phyloP scores from a whole-genome alignment of 2,797 vertebrate genomes.

The Naso thynnoides region DNA sequence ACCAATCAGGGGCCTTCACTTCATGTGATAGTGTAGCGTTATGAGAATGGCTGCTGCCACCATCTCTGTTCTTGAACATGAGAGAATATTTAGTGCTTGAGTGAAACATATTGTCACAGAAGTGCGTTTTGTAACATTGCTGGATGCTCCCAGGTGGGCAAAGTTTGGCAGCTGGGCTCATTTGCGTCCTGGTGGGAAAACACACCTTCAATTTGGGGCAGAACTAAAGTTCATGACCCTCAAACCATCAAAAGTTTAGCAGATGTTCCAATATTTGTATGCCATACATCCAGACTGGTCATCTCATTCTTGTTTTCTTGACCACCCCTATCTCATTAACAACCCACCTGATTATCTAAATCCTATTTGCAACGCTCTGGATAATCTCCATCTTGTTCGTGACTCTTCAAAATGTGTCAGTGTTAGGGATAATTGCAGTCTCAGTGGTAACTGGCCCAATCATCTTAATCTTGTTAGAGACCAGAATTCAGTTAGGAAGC shows the following conservation, averaged over 20 bases:
- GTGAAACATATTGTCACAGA: not conserved
- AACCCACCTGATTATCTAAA: not conserved
- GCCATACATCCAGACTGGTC: not conserved
- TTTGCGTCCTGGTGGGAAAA: conserved; percentile 32
- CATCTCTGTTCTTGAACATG: not conserved
- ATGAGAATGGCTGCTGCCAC: not conserved
- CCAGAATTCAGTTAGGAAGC: not conserved
- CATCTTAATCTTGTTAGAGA: not conserved
- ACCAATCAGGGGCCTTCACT: conserved; percentile 17
- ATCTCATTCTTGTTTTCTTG: no score
- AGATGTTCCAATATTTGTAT: not conserved
- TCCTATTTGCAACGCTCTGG: not conserved
- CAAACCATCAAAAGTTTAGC: no score
- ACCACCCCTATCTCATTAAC: not conserved
- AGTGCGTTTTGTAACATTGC: conserved; percentile 9
- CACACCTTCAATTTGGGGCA: conserved; percentile 13
- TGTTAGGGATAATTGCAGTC: not conserved
- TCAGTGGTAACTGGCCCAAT: not conserved
- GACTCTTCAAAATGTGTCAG: not conserved
- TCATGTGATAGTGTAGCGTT: not conserved
- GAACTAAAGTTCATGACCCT: no score
- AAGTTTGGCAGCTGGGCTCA: conserved; percentile 19
- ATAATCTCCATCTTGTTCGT: not conserved
- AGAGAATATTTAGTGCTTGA: not conserved
- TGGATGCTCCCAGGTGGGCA: conserved; percentile 26